phyloP scores from a whole-genome alignment of 2,888 invertebrate species.

The Phrixothrix hirtus region DNA sequence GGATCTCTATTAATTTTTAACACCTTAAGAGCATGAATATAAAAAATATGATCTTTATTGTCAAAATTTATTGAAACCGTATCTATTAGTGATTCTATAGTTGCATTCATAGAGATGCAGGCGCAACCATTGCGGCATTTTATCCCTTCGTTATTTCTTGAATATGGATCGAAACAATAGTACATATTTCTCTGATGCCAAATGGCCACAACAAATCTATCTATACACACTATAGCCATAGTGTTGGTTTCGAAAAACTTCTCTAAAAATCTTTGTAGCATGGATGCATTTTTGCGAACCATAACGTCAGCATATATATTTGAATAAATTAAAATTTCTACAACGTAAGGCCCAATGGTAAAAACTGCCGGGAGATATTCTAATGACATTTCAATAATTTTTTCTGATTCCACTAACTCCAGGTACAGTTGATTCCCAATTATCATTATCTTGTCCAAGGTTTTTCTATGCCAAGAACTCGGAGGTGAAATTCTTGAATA shows the following conservation, averaged over 20 bases:
- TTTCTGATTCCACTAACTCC: conserved; percentile 58
- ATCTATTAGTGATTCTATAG: conserved; percentile 61
- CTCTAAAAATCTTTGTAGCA: conserved; percentile 57
- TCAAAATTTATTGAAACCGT: conserved; percentile 61
- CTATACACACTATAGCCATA: conserved; percentile 62
- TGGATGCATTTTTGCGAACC: conserved; percentile 59
- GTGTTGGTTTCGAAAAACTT: conserved; percentile 61
- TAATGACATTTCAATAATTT: conserved; percentile 58
- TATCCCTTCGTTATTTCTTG: conserved; percentile 61
- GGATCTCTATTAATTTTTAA: conserved; percentile 58
- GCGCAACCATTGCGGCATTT: conserved; percentile 60
- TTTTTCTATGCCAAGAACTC: conserved; percentile 63
- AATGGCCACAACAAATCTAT: conserved; percentile 61
- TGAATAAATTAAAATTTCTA: conserved; percentile 63
- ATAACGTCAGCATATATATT: conserved; percentile 58
- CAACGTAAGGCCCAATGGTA: conserved; percentile 61
- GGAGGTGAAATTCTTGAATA: conserved; percentile 69
- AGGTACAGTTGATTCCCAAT: conserved; percentile 63
- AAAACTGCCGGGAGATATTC: conserved; percentile 64
- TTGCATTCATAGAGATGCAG: conserved; percentile 66
- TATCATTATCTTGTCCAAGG: conserved; percentile 63
- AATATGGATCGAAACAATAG: conserved; percentile 69
- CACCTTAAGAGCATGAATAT: conserved; percentile 65
- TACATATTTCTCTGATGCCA: conserved; percentile 68
- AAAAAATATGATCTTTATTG: conserved; percentile 58